Evolutionary conservation across 2,113 vertebrate genomes (phyloP).

Genomic region (Pseudonaja textilis): DNA sequence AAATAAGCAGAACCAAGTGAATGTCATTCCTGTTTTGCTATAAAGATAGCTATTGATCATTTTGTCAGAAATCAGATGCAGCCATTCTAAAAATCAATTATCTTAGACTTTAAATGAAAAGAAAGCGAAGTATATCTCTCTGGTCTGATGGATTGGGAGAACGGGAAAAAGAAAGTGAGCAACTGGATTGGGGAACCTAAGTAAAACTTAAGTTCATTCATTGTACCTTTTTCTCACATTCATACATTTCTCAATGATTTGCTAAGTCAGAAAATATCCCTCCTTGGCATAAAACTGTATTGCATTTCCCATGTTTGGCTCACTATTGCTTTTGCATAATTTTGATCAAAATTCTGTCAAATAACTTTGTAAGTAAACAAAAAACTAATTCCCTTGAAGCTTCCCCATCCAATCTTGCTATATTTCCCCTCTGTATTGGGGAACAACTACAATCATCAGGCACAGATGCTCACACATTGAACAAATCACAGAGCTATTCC

Average conservation of each 20-base stretch:
- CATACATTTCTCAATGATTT: background rate
- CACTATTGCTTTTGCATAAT: background rate
- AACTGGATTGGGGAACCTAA: background rate
- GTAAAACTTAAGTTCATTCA: background rate
- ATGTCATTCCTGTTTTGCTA: background rate
- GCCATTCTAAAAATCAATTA: constrained; percentile 29
- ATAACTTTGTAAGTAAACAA: background rate
- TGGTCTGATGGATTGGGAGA: background rate
- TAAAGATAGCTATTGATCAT: constrained; percentile 19
- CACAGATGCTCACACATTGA: background rate
- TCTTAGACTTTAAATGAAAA: background rate
- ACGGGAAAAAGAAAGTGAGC: background rate
- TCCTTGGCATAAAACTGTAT: background rate
- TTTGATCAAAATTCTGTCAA: background rate
- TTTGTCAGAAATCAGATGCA: constrained; percentile 13
- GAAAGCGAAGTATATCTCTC: background rate
- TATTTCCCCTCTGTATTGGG: background rate
- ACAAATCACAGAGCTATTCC: background rate
- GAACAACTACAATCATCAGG: background rate
- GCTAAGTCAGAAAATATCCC: background rate
- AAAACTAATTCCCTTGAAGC: background rate
- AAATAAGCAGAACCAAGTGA: background rate
- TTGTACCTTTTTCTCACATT: background rate
- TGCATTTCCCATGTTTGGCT: background rate
- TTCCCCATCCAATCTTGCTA: background rate